Evolutionary conservation across 1,140 invertebrate genomes (phyloP).

Genomic region (Trigoniulus corallinus): DNA sequence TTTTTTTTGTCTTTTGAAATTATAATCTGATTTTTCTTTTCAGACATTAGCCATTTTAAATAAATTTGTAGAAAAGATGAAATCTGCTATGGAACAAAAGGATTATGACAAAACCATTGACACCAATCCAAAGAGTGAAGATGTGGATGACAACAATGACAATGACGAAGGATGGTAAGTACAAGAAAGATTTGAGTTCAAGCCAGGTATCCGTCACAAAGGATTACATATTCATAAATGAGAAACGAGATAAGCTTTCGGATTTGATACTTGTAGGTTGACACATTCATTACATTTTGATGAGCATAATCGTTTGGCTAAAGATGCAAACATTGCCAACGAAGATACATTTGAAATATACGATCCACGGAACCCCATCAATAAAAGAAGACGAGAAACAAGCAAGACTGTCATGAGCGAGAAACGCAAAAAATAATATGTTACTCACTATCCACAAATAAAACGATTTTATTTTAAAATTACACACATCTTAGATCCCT

Average conservation of each 20-base stretch:
- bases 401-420: constrained; percentile 1
- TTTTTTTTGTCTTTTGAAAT: too few relatives aligned
- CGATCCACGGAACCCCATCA: constrained; percentile 87
- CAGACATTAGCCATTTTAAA: background rate
- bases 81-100: background rate
- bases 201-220: too few relatives aligned
- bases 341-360: constrained; percentile 94
- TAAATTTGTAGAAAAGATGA: background rate
- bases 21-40: background rate
- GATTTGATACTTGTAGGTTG: constrained; percentile 53
- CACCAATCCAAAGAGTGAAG: background rate
- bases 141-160: background rate
- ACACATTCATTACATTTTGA: constrained; percentile 62
- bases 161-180: background rate
- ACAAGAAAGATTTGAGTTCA: background rate
- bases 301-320: constrained; percentile 57
- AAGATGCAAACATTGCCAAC: constrained; percentile 74
- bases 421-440: background rate
- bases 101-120: too few relatives aligned
- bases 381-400: constrained; percentile 62
- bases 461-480: too few relatives aligned
- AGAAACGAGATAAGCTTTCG: too few relatives aligned
- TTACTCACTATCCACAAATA: too few relatives aligned
- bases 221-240: background rate
- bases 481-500: too few relatives aligned